Evolutionary conservation across 2,888 invertebrate genomes (phyloP), one percentile per base, ranked within the genome.

Genomic region (Trichogramma dendrolimi): DNA sequence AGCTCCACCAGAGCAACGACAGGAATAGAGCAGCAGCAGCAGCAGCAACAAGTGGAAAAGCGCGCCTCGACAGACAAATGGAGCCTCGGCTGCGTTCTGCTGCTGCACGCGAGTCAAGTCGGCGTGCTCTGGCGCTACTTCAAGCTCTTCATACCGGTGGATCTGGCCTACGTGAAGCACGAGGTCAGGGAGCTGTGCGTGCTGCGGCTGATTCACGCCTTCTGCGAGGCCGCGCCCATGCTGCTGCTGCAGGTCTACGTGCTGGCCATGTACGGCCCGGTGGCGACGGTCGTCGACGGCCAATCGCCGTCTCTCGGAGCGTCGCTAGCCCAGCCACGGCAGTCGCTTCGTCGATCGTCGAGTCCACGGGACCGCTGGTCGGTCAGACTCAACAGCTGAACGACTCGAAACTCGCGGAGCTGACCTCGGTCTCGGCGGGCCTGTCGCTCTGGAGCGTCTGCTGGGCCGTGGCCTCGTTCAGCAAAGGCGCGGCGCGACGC

Each of bases 381-480:
- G 27, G 27, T 27, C 50, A 52, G 0, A 41, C 60, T 4, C 10
- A 39, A 4, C 55, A 48, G 10, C 42, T 55, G 5, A 58, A 40
- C 14, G 62, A 65, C 42, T 40, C 60, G 10, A 60, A 61, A n/a
- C 59, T 65, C 6, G 59, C 61, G 40, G 61, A 92, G 76, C 79
- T 94, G 64, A 89, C 91, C 71, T 86, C 89, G 64, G 90, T 93
- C 46, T 92, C 94, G 0, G 89, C 92, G 4, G 86, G 87, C 0
- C 79, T 94, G 2, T 92, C 92, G 0, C 80, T 94, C 54, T 90
- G 94, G 81, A 91, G 90, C 62, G 89, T 93, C 53, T 93, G 93
- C 74, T 94, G 94, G 94, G 90, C 92, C 51, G 83, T 95, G 41
- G 93, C 94, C 27, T 92, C 92, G 70, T 94, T 93, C 79, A 92